Evolutionary conservation across 1,140 invertebrate species (phyloP).

Genomic region (Heliconius congener): DNA sequence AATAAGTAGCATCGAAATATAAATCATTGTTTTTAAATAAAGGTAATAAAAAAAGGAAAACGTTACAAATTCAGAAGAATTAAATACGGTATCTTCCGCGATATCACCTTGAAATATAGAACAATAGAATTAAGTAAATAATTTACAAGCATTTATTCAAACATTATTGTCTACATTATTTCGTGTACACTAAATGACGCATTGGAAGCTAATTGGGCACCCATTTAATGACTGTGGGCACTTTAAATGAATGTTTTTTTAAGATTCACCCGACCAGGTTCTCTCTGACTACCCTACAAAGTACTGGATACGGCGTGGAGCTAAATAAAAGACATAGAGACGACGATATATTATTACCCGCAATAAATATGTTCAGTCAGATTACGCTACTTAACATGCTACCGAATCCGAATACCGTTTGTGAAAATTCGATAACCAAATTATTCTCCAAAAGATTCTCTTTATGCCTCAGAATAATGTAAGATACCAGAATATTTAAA

Average conservation of each 20-base stretch:
- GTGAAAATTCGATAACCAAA: no score
- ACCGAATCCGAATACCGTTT: no score
- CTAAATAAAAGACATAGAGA: no score
- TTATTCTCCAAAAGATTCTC: no score
- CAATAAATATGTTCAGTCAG: no score
- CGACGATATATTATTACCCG: no score
- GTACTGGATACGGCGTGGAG: background rate
- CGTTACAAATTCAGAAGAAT: background rate
- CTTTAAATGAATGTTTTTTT: background rate
- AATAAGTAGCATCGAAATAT: background rate
- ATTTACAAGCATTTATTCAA: background rate
- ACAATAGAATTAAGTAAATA: conserved; percentile 3
- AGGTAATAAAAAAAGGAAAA: background rate
- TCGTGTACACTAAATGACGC: background rate
- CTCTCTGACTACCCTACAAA: no score
- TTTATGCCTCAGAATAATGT: no score
- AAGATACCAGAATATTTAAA: no score
- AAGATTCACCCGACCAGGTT: background rate
- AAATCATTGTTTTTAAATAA: background rate
- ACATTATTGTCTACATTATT: background rate
- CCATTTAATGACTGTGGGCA: background rate
- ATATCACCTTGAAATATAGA: background rate
- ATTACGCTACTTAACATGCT: no score
- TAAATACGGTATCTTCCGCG: background rate
- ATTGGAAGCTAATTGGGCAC: background rate